Percentiles rank a stretch among this genome's conserved stretches.
These are phyloP conservation scores for Leptopilina syphax DNA, from an alignment of 2,888 invertebrate species.

Conservation along the genomic window DNA sequence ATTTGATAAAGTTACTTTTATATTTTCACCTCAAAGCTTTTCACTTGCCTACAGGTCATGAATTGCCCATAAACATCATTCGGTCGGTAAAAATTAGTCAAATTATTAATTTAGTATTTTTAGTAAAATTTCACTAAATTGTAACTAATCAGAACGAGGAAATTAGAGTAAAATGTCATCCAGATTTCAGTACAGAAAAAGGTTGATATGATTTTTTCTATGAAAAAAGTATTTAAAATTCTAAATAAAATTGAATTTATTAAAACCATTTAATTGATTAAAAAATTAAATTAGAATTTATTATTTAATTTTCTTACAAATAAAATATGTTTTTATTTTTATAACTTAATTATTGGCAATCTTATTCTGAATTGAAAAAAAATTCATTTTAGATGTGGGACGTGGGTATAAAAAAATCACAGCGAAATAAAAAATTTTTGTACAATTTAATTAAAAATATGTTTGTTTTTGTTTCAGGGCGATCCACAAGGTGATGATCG, in stretches of 20 bases:
- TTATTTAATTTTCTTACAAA: too few relatives aligned
- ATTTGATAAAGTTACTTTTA: not conserved
- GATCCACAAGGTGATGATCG: constrained; percentile 79
- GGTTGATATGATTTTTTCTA: not conserved
- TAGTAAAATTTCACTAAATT: not conserved
- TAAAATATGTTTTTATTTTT: too few relatives aligned
- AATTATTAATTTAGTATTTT: not conserved
- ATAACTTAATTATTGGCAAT: not conserved
- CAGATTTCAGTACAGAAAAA: constrained; percentile 15
- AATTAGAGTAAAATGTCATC: not conserved
- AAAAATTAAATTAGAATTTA: too few relatives aligned
- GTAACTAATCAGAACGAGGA: constrained; percentile 12
- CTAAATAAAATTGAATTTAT: too few relatives aligned
- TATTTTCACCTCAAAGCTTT: constrained; percentile 3
- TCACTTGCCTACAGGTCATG: constrained; percentile 27
- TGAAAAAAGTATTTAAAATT: too few relatives aligned
- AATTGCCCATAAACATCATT: constrained; percentile 9
- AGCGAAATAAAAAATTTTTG: not conserved
- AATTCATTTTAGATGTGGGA: constrained; percentile 1
- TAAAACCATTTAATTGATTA: too few relatives aligned
- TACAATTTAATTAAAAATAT: not conserved
- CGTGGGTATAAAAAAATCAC: not conserved
- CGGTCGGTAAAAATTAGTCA: not conserved
- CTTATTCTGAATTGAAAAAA: constrained; percentile 22
- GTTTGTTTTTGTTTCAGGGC: constrained; percentile 72